These are phyloP conservation scores for Lacerta agilis DNA, from an alignment of 2,797 vertebrate species.

Conservation along the genomic window DNA sequence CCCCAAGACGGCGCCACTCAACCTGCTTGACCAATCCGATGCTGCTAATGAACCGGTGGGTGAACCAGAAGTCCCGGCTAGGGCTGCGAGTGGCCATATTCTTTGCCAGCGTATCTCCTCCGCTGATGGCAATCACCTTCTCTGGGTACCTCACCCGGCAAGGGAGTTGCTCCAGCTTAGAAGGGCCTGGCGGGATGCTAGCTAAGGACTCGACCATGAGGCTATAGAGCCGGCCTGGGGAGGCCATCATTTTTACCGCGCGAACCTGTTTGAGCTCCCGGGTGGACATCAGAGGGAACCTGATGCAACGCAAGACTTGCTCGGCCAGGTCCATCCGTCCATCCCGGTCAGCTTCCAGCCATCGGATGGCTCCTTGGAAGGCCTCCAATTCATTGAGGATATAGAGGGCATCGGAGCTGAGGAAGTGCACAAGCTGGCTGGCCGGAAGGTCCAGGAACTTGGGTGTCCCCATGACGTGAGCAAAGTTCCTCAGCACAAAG, in stretches of 20 bases:
- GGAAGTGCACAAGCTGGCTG: conserved; percentile 80
- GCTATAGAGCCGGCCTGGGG: conserved; percentile 75
- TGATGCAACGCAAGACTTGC: conserved; percentile 82
- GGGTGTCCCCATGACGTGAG: conserved; percentile 78
- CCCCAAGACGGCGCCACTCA: conserved; percentile 83
- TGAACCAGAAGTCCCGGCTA: conserved; percentile 86
- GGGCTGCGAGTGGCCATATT: conserved; percentile 80
- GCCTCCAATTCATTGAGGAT: conserved; percentile 85
- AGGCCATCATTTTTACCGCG: conserved; percentile 77
- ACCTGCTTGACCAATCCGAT: conserved; percentile 83
- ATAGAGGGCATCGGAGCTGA: conserved; percentile 82
- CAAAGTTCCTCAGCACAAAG: conserved; percentile 86
- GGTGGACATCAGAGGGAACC: conserved; percentile 92
- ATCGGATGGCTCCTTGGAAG: conserved; percentile 84
- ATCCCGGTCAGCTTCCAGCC: conserved; percentile 82
- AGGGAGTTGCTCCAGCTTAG: conserved; percentile 49
- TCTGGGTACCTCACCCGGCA: conserved; percentile 81
- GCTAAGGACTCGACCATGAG: conserved; percentile 60
- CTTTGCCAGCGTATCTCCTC: conserved; percentile 84
- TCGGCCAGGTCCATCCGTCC: conserved; percentile 76
- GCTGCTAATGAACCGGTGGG: conserved; percentile 82
- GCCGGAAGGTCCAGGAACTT: conserved; percentile 84
- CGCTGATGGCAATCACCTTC: conserved; percentile 84
- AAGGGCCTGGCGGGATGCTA: conserved; percentile 26
- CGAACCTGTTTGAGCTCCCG: conserved; percentile 87